Conservation (phyloP, 2,797 vertebrate genomes). For the Psittacula echo region DNA sequence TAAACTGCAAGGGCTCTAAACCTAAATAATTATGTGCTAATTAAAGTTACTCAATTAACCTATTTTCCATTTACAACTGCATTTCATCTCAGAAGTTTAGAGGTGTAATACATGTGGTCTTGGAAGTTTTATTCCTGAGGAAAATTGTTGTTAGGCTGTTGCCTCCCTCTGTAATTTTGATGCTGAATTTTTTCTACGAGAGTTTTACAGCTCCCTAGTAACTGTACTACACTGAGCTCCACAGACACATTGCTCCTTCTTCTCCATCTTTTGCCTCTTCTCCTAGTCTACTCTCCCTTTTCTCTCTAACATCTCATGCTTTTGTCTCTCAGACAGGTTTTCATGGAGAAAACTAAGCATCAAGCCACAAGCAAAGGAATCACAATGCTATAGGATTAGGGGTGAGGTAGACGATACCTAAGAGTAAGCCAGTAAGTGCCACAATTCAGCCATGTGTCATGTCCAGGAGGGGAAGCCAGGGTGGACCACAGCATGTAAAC, state of each 20-base stretch:
- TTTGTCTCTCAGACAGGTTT: not conserved
- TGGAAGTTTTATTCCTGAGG: not conserved
- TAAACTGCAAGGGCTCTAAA: not conserved
- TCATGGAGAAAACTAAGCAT: not conserved
- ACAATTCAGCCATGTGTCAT: not conserved
- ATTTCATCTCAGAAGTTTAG: not conserved
- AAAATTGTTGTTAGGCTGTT: not conserved
- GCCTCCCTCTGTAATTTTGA: not conserved
- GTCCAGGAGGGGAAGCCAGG: not conserved
- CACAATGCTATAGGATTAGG: accelerated
- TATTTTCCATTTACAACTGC: not conserved
- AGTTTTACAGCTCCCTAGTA: not conserved
- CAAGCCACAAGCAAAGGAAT: not conserved
- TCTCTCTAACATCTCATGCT: not conserved
- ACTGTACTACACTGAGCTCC: not conserved
- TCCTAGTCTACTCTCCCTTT: not conserved
- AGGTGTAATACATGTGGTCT: accelerated
- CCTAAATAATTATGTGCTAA: not conserved
- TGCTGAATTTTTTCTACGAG: not conserved
- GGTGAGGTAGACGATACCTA: not conserved
- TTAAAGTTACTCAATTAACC: not conserved
- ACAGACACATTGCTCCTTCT: accelerated
- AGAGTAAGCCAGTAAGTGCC: not conserved
- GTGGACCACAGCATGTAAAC: accelerated
- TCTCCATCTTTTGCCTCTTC: not conserved